Evolutionary conservation across 1,140 invertebrate species (phyloP), one percentile per base, ranked within the genome.

Genomic region (Drosophila suzukii): DNA sequence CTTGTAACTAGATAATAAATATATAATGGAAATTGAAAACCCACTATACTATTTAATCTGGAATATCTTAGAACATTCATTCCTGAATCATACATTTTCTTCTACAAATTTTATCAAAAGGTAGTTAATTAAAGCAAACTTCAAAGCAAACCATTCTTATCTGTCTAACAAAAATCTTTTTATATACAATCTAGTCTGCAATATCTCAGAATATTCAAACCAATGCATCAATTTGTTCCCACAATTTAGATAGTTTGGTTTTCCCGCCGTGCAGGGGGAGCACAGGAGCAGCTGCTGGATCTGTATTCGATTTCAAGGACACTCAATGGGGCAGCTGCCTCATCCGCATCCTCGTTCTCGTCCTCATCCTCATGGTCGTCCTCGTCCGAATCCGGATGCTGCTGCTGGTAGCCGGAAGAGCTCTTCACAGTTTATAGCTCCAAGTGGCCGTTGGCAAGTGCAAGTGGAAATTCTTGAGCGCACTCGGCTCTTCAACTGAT

Each of bases 391-490:
- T 47, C 44, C 61, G 41, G 59, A 27, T 70, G 61, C 59, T 57
- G 27, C 44, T 66, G 84, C 54, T 68, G 74, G 74, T 82, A 81
- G 73, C 70, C 70, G 67, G 73, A 89, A 90, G 80, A 51, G 85
- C 85, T 75, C 84, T 89, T 81, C 77, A 89, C 77, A 89, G 85
- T 89, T 90, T 90, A 90, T 81, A 89, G 84, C 77, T 81, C 78
- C 66, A 75, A 89, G 84, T 89, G 83, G 72, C 75, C 78, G 84
- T 89, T 83, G 83, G 84, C 72, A 90, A 89, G 81, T 90, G 85
- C 80, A 84, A 89, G 85, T 90, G 85, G 85, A 90, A 84, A 88
- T 88, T 88, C 74, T 82, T 61, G 63, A 88, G 79, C 80, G 59
- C 73, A 38, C 62, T 62, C 74, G 44, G 27, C 60, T 66, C 76